Percentiles rank a stretch among this genome's conserved stretches.
Conservation (phyloP, 2,888 invertebrate genomes). For the Eupsilia transversa region DNA sequence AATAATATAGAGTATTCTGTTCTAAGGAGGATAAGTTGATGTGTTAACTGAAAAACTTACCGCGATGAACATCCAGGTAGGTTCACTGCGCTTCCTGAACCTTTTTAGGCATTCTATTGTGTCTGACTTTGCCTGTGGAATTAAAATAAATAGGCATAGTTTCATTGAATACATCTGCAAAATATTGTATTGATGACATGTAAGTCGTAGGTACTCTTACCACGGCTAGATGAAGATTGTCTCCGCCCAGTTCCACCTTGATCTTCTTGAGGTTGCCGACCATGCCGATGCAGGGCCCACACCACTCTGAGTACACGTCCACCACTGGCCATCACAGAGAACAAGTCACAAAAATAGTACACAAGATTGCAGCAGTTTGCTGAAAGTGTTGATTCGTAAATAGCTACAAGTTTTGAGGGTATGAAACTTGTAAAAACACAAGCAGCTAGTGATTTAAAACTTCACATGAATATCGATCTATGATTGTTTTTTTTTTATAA, state of each 20-base stretch:
- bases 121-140: slow-evolving; percentile 93
- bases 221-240: slow-evolving; percentile 94
- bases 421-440: not conserved
- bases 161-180: not conserved
- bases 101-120: slow-evolving; percentile 93
- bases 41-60: slow-evolving; percentile 82
- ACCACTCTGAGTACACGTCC: slow-evolving; percentile 97
- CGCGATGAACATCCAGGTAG: slow-evolving; percentile 96
- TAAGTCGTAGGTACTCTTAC: slow-evolving; percentile 83
- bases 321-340: slow-evolving; percentile 90
- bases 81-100: slow-evolving; percentile 96
- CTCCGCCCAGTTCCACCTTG: slow-evolving; percentile 96
- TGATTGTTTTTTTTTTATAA: too few species aligned
- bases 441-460: not conserved
- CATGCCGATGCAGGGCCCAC: slow-evolving; percentile 97
- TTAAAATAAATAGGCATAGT: not conserved
- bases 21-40: not conserved
- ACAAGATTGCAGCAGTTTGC: not conserved
- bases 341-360: not conserved
- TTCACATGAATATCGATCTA: not conserved
- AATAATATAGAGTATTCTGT: too few species aligned
- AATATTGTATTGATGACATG: not conserved
- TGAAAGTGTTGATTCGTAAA: not conserved
- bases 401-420: not conserved
- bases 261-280: slow-evolving; percentile 95